Evolutionary conservation across 23 tunicate species (phyloP), one percentile per base, ranked within the genome.

Genomic region (Halocynthia aurantium): DNA sequence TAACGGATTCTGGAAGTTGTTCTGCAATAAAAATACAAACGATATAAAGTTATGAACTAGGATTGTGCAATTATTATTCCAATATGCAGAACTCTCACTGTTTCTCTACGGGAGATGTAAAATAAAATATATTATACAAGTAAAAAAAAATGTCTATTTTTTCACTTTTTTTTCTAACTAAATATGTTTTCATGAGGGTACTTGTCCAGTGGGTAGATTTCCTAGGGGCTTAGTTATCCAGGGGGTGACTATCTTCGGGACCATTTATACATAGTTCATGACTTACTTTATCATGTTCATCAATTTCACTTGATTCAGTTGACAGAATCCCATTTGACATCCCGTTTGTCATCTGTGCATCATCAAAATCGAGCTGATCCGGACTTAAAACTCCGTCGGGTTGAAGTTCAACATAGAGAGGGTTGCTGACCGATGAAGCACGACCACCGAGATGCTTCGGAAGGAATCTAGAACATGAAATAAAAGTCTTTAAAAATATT

Each of bases 341-440:
- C 8, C 78, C 78, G 13, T 71, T 51, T 4, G 50, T 21, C 2
- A 49, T 53, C 57, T 40, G 55, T 53, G 55, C 64, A 4, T 65
- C 70, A 11, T 65, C 70, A 65, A 10, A 9, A 49, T 65, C 70
- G 70, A 65, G 70, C 31, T 49, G 70, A 8, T 65, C 70, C 2
- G 50, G 60, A 8, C 15, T 22, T 55, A 54, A 22, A 8, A 64
- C 56, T 22, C 60, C 56, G 57, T 54, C 56, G 20, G 78, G 78
- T 74, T 74, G 78, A 11, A 74, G 56, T 74, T 74, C 60, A 56
- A 74, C 78, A 64, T 74, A 74, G 22, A 74, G 63, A 22, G 78
- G 78, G 56, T 74, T 54, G 55, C 17, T 51, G 12, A 51, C 55
- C 5, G 78, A 74, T 31, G 44, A 31, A 31, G 44, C 44, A 20